Conservation (phyloP, 2,113 vertebrate species). For the Odocoileus virginianus region DNA sequence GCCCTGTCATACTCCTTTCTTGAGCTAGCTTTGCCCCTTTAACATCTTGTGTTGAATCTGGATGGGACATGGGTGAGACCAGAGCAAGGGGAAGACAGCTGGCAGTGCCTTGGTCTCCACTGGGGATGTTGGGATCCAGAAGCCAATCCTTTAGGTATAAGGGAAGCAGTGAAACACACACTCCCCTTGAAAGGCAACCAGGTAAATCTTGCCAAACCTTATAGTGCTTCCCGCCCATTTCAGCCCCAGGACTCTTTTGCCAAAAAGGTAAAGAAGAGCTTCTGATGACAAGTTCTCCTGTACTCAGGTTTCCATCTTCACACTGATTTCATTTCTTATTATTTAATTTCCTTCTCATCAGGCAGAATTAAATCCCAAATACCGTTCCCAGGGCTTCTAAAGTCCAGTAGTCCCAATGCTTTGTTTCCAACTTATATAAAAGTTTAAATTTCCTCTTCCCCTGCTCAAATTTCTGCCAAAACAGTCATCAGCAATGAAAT, state of each 20-base stretch:
- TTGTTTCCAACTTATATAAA: constrained; percentile 66
- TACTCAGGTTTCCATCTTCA: constrained; percentile 59
- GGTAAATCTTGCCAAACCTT: not conserved
- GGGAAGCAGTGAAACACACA: not conserved
- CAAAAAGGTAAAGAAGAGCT: not conserved
- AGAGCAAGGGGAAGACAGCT: not conserved
- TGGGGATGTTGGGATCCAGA: not conserved
- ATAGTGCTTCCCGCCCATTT: not conserved
- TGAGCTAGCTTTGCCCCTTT: not conserved
- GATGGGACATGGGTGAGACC: not conserved
- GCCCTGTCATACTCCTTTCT: not conserved
- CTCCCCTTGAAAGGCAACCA: not conserved
- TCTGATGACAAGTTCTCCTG: not conserved
- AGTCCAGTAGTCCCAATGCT: constrained; percentile 34
- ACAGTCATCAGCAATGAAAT: constrained; percentile 57
- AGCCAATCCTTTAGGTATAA: not conserved
- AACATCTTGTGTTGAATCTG: not conserved
- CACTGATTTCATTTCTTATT: constrained; percentile 46
- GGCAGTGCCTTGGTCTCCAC: not conserved
- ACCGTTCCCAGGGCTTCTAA: constrained; percentile 49
- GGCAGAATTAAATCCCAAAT: constrained; percentile 51
- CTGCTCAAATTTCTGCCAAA: constrained; percentile 63
- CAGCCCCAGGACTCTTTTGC: not conserved
- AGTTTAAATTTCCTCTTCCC: constrained; percentile 68
- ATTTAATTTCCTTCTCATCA: constrained; percentile 69